Evolutionary conservation across 2,113 vertebrate genomes (phyloP).

Genomic region (Promerops cafer): DNA sequence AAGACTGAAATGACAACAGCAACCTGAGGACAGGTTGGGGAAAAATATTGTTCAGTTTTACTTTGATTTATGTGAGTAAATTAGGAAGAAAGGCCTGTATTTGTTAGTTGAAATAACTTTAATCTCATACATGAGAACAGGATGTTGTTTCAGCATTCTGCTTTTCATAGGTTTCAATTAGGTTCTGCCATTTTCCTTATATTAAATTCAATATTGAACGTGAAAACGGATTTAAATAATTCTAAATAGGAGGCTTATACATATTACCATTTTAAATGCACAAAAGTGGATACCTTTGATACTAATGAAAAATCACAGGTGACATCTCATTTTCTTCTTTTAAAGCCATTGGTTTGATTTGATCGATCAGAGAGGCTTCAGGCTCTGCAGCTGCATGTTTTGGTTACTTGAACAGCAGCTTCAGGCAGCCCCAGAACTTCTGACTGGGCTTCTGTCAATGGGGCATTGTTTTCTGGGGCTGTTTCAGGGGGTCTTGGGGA

Average conservation of each 20-base stretch:
- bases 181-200: not conserved
- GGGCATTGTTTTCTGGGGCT: not conserved
- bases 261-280: not conserved
- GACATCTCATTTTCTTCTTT: not conserved
- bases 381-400: not conserved
- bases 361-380: not conserved
- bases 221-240: not conserved
- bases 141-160: not conserved
- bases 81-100: not conserved
- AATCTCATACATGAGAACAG: not conserved
- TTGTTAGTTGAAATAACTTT: not conserved
- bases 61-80: not conserved
- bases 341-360: not conserved
- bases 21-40: not conserved
- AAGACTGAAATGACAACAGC: not conserved
- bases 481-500: not conserved
- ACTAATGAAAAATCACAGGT: not conserved
- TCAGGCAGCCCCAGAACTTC: not conserved
- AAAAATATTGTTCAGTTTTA: not conserved
- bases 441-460: not conserved
- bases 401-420: not conserved
- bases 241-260: not conserved
- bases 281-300: not conserved
- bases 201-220: not conserved
- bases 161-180: not conserved